These are phyloP conservation scores for Borostomias antarcticus DNA, from an alignment of 2,797 vertebrate species.

Conservation along the genomic window DNA sequence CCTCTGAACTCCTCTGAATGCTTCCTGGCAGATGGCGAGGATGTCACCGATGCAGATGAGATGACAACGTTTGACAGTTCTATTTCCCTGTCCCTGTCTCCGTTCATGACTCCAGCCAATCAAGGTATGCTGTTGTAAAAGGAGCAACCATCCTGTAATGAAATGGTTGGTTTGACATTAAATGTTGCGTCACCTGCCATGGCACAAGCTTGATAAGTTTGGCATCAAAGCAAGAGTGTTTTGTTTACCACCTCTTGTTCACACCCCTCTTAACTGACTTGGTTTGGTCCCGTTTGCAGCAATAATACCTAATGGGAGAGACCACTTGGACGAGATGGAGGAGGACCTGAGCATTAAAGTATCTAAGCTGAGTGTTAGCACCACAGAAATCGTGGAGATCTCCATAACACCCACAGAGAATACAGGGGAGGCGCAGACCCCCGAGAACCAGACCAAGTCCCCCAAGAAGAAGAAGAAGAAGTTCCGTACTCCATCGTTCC, in stretches of 20 bases:
- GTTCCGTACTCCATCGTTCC: constrained; percentile 94
- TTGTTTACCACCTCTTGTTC: neutral
- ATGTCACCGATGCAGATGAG: constrained; percentile 75
- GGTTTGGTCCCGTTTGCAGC: constrained; percentile 60
- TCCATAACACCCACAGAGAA: constrained; percentile 83
- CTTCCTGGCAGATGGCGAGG: constrained; percentile 67
- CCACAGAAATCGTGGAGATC: constrained; percentile 84
- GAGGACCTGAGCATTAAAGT: constrained; percentile 87
- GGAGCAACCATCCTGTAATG: too few species aligned
- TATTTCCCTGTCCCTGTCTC: constrained; percentile 91
- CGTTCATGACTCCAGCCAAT: constrained; percentile 86
- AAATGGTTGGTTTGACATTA: too few species aligned
- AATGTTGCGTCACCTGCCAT: too few species aligned
- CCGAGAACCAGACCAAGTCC: constrained; percentile 90
- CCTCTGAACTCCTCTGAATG: neutral
- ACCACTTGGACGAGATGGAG: constrained; percentile 80
- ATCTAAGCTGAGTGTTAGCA: constrained; percentile 86
- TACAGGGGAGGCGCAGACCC: constrained; percentile 83
- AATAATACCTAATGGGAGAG: constrained; percentile 85
- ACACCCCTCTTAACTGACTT: constrained; percentile 22
- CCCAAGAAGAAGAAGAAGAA: constrained; percentile 97
- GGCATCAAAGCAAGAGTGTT: neutral
- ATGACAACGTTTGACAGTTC: constrained; percentile 78
- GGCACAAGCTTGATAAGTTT: constrained; percentile 9
- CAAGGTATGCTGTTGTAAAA: too few species aligned